Evolutionary conservation across 2,888 invertebrate genomes (phyloP).

Genomic region (Buathra laborator): DNA sequence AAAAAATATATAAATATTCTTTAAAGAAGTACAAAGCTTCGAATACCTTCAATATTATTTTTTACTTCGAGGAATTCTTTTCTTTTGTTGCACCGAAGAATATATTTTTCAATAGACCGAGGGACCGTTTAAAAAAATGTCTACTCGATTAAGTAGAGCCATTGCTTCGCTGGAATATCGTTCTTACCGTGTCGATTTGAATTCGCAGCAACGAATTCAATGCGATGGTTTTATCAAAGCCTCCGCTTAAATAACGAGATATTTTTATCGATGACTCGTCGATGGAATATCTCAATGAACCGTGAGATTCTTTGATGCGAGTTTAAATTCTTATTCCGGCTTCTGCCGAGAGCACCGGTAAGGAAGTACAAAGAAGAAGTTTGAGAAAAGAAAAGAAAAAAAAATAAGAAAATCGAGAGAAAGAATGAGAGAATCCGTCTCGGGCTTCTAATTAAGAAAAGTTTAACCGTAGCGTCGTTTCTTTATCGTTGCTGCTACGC

Average conservation of each 20-base stretch:
- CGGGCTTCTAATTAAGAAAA: constrained; percentile 62
- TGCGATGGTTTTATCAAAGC: not conserved
- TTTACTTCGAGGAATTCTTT: no score
- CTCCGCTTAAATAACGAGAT: constrained; percentile 1
- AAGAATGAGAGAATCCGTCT: constrained; percentile 58
- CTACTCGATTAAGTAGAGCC: not conserved
- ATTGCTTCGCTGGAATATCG: not conserved
- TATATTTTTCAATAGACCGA: not conserved
- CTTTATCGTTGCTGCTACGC: constrained; percentile 37
- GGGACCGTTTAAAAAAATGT: not conserved
- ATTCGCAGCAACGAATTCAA: not conserved
- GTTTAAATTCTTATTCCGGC: constrained; percentile 68
- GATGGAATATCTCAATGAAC: constrained; percentile 26
- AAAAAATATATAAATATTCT: no score
- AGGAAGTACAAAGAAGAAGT: constrained; percentile 6
- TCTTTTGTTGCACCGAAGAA: not conserved
- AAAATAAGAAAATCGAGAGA: constrained; percentile 21
- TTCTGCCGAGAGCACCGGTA: constrained; percentile 27
- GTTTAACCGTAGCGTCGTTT: constrained; percentile 56
- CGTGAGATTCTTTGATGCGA: constrained; percentile 46
- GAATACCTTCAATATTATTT: no score
- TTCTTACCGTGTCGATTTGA: not conserved
- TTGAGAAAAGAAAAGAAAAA: constrained; percentile 22
- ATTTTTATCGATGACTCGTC: not conserved
- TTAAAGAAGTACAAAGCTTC: no score